Base-by-base conservation (phyloP, 2,113 vertebrate genomes). In the Mus spicilegus region DNA sequence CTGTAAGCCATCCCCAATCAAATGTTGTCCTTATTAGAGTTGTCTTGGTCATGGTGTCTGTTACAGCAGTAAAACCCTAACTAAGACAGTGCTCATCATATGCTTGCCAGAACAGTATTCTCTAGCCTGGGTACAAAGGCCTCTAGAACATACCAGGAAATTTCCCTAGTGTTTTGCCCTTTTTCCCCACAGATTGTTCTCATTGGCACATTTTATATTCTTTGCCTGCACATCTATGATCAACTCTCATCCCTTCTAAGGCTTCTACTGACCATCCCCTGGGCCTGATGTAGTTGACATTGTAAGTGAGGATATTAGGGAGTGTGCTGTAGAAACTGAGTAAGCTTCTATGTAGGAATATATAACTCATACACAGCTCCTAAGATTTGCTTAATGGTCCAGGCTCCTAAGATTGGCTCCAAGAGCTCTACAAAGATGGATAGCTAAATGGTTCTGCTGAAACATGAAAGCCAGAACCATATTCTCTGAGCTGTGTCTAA, bases 271-370 rank as follows among this genome's bases (percentile, higher is more conserved):
- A 13, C 0, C 72, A 63, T 87, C 51, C n/a, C 39, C 80, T 39
- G 42, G 17, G 1, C 16, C 4, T 30, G 20, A 87, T 0, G 0
- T 56, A 87, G 19, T 0, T 67, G 30, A 12, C n/a, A 7, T 3
- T 51, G 3, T 10, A 63, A 51, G 5, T 46, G 12, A 73, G 10
- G 30, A 5, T 22, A 86, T 77, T 36, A 39, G 16, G 3, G 6
- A 56, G 69, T 4, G 3, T 54, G 22, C 0, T 82, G 2, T 4
- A 13, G 19, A 67, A 87, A 24, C 19, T 93, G 39, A 1, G 16
- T 5, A 0, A 76, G 10, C 17, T 16, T 33, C 22, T 17, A 42
- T 63, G 56, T 26, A 33, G 8, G 26, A 30, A 1, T 3, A 1
- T 3, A 17, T 22, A 65, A 46, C 2, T 46, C 24, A 65, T 14